A percentile compares a stretch with the other conserved stretches of the same genome.
These are phyloP conservation scores for Aethes cnicana DNA, from an alignment of 2,888 invertebrate species.

Conservation along the genomic window DNA sequence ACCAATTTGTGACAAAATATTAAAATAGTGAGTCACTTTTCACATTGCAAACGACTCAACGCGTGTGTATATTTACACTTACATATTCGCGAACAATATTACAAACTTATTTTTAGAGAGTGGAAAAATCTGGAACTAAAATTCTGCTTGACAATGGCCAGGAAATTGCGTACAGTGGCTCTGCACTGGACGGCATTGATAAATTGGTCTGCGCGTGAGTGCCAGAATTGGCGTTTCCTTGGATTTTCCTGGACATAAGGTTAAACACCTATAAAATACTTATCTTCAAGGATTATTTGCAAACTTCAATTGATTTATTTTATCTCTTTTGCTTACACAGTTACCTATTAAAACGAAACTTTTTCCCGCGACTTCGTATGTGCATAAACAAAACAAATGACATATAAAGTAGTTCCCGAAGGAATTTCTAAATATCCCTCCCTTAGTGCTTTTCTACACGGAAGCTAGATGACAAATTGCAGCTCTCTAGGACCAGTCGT, in stretches of 20 bases:
- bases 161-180: slow-evolving; percentile 2
- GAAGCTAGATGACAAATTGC: no score
- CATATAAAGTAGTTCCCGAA: no score
- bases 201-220: slow-evolving; percentile 18
- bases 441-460: no score
- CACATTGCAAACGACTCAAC: neutral
- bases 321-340: no score
- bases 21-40: no score
- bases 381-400: no score
- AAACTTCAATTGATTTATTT: no score
- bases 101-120: neutral
- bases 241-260: slow-evolving; percentile 11
- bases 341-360: no score
- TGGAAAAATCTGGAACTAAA: slow-evolving; percentile 4
- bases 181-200: neutral
- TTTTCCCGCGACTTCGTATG: no score
- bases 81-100: slow-evolving; percentile 16
- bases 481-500: no score
- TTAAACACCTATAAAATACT: slow-evolving; percentile 5
- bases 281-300: slow-evolving; percentile 4
- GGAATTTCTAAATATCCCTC: no score
- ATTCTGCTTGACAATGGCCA: neutral
- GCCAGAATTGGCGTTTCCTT: slow-evolving; percentile 25
- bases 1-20: no score
- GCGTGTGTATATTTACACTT: slow-evolving; percentile 10